These are phyloP conservation scores for Chloroclystis v-ata DNA, from an alignment of 2,888 invertebrate genomes.

Conservation along the genomic window DNA sequence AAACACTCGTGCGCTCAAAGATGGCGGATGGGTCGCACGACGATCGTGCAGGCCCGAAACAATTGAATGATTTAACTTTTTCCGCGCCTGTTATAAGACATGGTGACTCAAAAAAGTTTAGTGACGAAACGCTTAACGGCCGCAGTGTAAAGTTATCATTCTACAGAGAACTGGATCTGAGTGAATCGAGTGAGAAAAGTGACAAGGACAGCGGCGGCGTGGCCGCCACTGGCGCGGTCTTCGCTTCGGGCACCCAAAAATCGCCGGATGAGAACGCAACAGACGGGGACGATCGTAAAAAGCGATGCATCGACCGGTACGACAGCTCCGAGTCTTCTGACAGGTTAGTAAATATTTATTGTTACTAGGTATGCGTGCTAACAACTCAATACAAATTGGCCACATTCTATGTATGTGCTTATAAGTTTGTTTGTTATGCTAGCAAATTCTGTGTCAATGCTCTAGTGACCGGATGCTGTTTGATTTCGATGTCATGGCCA, in stretches of 20 bases:
- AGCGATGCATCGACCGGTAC: slow-evolving; percentile 93
- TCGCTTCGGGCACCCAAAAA: slow-evolving; percentile 59
- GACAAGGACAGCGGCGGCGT: slow-evolving; percentile 73
- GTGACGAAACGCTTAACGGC: slow-evolving; percentile 63
- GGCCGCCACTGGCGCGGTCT: slow-evolving; percentile 58
- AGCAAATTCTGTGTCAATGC: slow-evolving; percentile 69
- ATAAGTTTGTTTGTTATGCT: slow-evolving; percentile 35
- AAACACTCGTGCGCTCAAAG: slow-evolving; percentile 84
- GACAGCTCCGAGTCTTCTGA: slow-evolving; percentile 96
- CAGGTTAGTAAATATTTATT: slow-evolving; percentile 81
- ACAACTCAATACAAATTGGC: background rate
- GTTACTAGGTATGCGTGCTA: background rate
- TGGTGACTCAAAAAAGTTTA: slow-evolving; percentile 77
- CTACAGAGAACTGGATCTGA: slow-evolving; percentile 71
- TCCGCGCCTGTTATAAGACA: slow-evolving; percentile 69
- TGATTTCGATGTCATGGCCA: slow-evolving; percentile 75
- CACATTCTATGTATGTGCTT: slow-evolving; percentile 34
- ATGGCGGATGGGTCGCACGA: slow-evolving; percentile 89
- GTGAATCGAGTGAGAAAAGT: slow-evolving; percentile 77
- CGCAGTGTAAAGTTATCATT: slow-evolving; percentile 68
- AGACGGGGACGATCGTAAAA: slow-evolving; percentile 83
- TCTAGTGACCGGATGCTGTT: slow-evolving; percentile 75
- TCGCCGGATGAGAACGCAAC: slow-evolving; percentile 51
- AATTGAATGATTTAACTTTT: slow-evolving; percentile 77
- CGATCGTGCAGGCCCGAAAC: slow-evolving; percentile 78